Evolutionary conservation across 1,140 invertebrate genomes (phyloP).

Genomic region (Heliconius melpomene): DNA sequence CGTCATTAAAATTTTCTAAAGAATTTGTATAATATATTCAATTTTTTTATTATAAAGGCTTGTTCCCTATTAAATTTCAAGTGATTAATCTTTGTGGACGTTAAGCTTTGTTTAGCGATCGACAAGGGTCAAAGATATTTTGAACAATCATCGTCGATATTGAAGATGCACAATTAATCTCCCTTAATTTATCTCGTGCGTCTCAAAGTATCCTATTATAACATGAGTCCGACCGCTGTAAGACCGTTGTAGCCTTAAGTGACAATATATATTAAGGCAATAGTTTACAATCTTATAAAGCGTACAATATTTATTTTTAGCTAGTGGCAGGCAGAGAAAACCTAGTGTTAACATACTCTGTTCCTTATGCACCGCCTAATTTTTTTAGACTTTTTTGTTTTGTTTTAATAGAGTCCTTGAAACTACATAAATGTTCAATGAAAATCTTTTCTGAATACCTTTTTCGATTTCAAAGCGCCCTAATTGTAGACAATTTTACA

Average conservation of each 20-base stretch:
- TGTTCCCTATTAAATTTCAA: slow-evolving; percentile 3
- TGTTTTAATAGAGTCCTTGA: too few relatives aligned
- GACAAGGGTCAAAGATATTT: slow-evolving; percentile 14
- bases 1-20: not conserved
- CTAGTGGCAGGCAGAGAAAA: too few relatives aligned
- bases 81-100: slow-evolving; percentile 1
- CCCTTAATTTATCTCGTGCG: slow-evolving; percentile 8
- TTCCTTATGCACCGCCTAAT: too few relatives aligned
- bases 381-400: too few relatives aligned
- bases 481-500: not conserved
- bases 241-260: too few relatives aligned
- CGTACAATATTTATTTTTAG: too few relatives aligned
- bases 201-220: not conserved
- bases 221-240: not conserved
- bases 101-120: slow-evolving; percentile 11
- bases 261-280: not conserved
- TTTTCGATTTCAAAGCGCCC: not conserved
- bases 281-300: not conserved
- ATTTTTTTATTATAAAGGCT: not conserved
- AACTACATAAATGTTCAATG: too few relatives aligned
- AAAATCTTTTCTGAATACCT: too few relatives aligned
- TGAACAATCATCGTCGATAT: slow-evolving; percentile 14
- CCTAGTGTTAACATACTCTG: too few relatives aligned
- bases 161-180: slow-evolving; percentile 13
- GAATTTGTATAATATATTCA: not conserved